phyloP scores from a whole-genome alignment of 2,113 vertebrate species.

The Eolophus roseicapilla region DNA sequence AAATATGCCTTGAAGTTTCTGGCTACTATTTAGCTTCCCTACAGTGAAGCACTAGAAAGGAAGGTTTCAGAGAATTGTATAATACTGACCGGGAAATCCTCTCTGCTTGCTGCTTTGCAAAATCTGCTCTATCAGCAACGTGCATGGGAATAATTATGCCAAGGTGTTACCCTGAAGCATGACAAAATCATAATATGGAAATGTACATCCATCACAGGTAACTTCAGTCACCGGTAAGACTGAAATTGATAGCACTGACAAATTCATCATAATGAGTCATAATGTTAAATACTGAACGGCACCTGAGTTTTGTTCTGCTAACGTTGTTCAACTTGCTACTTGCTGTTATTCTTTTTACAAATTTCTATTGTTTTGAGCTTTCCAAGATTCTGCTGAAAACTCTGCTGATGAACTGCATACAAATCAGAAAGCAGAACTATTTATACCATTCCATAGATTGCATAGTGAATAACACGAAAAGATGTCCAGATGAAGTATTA shows the following conservation, averaged over 20 bases:
- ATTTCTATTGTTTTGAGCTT: background rate
- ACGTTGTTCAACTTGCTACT: background rate
- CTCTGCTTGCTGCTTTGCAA: background rate
- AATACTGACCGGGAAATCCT: background rate
- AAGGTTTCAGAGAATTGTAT: background rate
- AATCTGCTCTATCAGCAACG: conserved; percentile 31
- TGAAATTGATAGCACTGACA: conserved; percentile 35
- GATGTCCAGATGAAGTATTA: background rate
- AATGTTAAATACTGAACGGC: background rate
- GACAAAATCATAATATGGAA: conserved; percentile 31
- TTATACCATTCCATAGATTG: background rate
- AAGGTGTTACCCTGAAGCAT: conserved; percentile 26
- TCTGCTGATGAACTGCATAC: background rate
- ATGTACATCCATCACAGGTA: conserved; percentile 42
- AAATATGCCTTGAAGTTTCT: conserved; percentile 1
- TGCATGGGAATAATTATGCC: conserved; percentile 35
- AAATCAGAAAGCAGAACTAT: background rate
- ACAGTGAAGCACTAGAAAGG: background rate
- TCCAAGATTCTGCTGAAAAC: background rate
- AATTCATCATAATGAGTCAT: background rate
- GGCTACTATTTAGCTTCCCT: background rate
- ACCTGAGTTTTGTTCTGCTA: background rate
- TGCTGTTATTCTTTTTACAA: background rate
- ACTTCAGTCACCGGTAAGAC: conserved; percentile 44
- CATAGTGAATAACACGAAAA: background rate